These are phyloP conservation scores for Glossosoma conforme DNA, from an alignment of 1,140 invertebrate species.

Conservation along the genomic window DNA sequence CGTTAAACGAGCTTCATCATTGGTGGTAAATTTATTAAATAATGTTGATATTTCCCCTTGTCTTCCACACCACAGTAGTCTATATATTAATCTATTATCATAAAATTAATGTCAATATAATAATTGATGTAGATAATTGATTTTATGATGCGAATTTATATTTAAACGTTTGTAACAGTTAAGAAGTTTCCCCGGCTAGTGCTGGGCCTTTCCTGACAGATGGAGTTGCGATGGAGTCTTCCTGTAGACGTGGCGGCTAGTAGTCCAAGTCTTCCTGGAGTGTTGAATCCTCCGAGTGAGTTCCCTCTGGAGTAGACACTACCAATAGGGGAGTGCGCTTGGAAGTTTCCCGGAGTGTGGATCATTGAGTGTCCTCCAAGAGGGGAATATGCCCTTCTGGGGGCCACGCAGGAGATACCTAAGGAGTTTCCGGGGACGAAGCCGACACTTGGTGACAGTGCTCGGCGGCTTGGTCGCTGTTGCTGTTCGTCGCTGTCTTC, in stretches of 20 bases:
- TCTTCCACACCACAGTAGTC: too few species aligned
- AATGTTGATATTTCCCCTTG: too few species aligned
- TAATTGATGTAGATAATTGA: too few species aligned
- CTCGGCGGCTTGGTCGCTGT: slow-evolving; percentile 7
- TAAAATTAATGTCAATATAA: too few species aligned
- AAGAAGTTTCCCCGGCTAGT: slow-evolving; percentile 26
- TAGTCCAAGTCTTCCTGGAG: slow-evolving; percentile 14
- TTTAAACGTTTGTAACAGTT: slow-evolving; percentile 30
- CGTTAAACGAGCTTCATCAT: too few species aligned
- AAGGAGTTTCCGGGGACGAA: slow-evolving; percentile 29
- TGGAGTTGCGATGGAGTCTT: slow-evolving; percentile 28
- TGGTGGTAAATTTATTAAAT: too few species aligned
- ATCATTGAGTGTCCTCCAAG: slow-evolving; percentile 10
- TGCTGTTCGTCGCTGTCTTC: slow-evolving; percentile 37
- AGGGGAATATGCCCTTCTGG: slow-evolving; percentile 5
- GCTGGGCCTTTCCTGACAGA: slow-evolving; percentile 26
- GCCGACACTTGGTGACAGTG: slow-evolving; percentile 24
- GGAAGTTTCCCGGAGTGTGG: background rate
- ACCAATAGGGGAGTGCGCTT: background rate
- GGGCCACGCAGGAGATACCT: slow-evolving; percentile 21
- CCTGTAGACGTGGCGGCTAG: slow-evolving; percentile 12
- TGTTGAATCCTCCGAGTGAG: slow-evolving; percentile 21
- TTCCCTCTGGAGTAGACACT: slow-evolving; percentile 12
- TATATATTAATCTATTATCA: too few species aligned
- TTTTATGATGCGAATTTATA: background rate